phyloP scores from a whole-genome alignment of 2,113 vertebrate species.

The Oreocharis arfaki region DNA sequence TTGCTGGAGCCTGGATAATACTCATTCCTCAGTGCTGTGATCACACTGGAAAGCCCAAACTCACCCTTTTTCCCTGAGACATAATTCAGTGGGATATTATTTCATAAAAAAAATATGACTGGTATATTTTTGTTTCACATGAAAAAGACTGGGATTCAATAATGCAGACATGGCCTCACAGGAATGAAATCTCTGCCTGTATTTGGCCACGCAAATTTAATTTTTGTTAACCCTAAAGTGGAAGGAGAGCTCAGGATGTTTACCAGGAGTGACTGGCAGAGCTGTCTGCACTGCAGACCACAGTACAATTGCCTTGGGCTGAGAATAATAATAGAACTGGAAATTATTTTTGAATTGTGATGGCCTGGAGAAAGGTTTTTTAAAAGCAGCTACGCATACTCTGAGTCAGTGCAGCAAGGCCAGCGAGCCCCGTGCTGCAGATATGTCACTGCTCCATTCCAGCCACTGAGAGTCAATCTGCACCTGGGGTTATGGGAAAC shows the following conservation, averaged over 20 bases:
- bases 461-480: not conserved
- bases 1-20: not conserved
- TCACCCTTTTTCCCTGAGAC: not conserved
- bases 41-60: not conserved
- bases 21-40: not conserved
- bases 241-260: not conserved
- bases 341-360: constrained; percentile 35
- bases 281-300: not conserved
- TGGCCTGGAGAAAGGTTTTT: not conserved
- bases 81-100: not conserved
- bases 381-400: not conserved
- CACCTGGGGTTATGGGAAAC: not conserved
- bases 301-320: not conserved
- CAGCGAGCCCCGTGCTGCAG: not conserved
- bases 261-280: not conserved
- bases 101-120: not conserved
- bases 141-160: constrained; percentile 6
- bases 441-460: not conserved
- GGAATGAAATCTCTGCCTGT: constrained; percentile 42
- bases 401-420: not conserved
- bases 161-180: not conserved
- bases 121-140: constrained; percentile 45
- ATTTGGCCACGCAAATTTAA: not conserved
- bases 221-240: constrained; percentile 25
- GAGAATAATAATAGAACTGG: constrained; percentile 40